phyloP scores from a whole-genome alignment of 1,140 invertebrate species.

The Drosophila kohkoa region DNA sequence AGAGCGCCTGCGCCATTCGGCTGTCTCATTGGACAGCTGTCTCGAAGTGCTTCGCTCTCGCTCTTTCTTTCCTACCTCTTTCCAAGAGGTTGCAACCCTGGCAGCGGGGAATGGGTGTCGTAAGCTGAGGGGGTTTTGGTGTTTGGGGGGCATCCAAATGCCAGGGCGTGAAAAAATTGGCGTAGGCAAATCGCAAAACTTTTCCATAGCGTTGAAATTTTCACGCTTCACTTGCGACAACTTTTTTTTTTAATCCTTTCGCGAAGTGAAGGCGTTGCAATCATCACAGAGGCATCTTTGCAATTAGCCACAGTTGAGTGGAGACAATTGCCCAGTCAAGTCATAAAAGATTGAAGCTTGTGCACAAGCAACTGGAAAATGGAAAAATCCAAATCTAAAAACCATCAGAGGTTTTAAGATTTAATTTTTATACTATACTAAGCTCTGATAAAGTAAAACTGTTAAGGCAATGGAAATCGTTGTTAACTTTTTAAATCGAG shows the following conservation, averaged over 20 bases:
- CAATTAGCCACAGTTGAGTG: conserved; percentile 23
- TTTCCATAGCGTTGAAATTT: conserved; percentile 63
- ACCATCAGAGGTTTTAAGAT: not conserved
- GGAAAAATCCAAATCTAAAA: not conserved
- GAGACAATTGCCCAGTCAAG: not conserved
- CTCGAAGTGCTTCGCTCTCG: not conserved
- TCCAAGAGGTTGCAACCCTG: not conserved
- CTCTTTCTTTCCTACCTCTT: not conserved
- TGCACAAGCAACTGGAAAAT: not conserved
- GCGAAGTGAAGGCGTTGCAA: not conserved
- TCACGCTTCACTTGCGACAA: conserved; percentile 48
- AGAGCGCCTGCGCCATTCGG: conserved; percentile 29
- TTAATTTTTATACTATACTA: no score
- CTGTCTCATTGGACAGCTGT: not conserved
- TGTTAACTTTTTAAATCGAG: no score
- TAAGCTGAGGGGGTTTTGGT: not conserved
- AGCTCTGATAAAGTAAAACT: no score
- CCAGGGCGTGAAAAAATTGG: conserved; percentile 43
- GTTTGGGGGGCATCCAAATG: not conserved
- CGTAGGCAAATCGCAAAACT: conserved; percentile 31
- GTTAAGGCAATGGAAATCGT: no score
- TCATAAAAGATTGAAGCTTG: not conserved
- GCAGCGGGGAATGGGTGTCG: no score
- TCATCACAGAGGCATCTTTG: conserved; percentile 16
- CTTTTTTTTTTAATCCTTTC: conserved; percentile 47